phyloP scores from a whole-genome alignment of 2,888 invertebrate genomes.

The Eledone cirrhosa region DNA sequence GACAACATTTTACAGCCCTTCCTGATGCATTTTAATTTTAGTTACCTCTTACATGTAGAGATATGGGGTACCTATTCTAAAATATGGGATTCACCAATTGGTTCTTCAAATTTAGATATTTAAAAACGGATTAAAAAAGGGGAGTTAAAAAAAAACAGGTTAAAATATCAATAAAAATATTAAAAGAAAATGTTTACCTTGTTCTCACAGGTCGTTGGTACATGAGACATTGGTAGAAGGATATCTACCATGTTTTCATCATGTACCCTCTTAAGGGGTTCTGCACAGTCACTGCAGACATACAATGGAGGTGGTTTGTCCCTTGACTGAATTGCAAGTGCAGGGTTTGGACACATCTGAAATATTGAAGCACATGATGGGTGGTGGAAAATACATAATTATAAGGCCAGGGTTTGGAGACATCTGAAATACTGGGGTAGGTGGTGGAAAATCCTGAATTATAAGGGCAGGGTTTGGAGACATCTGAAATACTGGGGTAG shows the following conservation, averaged over 20 bases:
- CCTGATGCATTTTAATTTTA: too few species aligned
- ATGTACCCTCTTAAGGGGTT: constrained; percentile 67
- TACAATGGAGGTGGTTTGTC: constrained; percentile 89
- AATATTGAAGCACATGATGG: constrained; percentile 70
- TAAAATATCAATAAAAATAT: not conserved
- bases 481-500: constrained; percentile 86
- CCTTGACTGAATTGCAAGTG: constrained; percentile 63
- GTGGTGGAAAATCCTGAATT: constrained; percentile 79
- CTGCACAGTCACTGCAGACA: constrained; percentile 93
- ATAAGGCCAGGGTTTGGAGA: too few species aligned
- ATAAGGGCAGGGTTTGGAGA: constrained; percentile 71
- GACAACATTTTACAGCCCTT: too few species aligned
- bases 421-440: too few species aligned
- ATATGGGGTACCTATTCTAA: too few species aligned
- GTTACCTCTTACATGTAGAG: too few species aligned
- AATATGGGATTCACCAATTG: too few species aligned
- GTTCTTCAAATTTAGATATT: too few species aligned
- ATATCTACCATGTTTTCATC: constrained; percentile 72
- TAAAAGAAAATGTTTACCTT: constrained; percentile 69
- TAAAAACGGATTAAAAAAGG: not conserved
- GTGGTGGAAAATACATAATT: too few species aligned
- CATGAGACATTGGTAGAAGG: constrained; percentile 89
- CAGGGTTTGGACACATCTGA: constrained; percentile 79
- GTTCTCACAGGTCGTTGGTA: constrained; percentile 94
- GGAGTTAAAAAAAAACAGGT: not conserved